Percentiles rank a stretch among this genome's conserved stretches.
These are phyloP conservation scores for Heliconius hewitsoni DNA, from an alignment of 1,140 invertebrate species.

Conservation along the genomic window DNA sequence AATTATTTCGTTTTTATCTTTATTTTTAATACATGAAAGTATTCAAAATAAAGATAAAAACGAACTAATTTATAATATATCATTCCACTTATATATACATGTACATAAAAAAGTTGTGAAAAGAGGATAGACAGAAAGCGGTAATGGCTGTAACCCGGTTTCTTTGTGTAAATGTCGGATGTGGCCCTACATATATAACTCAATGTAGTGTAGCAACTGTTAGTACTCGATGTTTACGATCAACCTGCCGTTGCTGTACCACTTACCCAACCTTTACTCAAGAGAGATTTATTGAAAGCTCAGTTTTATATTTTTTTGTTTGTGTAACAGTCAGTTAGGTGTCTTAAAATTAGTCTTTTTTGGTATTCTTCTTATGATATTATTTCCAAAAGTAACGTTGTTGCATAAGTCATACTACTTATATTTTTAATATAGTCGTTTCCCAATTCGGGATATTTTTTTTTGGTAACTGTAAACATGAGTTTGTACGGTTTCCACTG, in stretches of 20 bases:
- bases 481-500: too few relatives aligned
- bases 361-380: too few relatives aligned
- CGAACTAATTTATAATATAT: not conserved
- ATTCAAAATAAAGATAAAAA: not conserved
- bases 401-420: not conserved
- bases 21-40: too few relatives aligned
- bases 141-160: constrained; percentile 29
- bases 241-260: constrained; percentile 14
- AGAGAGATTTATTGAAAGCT: constrained; percentile 19
- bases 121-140: constrained; percentile 24
- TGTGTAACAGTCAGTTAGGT: not conserved
- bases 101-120: not conserved
- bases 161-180: constrained; percentile 32
- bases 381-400: not conserved
- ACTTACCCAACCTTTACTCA: constrained; percentile 11
- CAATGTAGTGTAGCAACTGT: constrained; percentile 25
- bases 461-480: too few relatives aligned
- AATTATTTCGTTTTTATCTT: too few relatives aligned
- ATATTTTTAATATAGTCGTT: too few relatives aligned
- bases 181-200: constrained; percentile 24
- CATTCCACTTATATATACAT: not conserved
- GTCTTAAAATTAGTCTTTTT: too few relatives aligned
- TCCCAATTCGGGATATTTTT: too few relatives aligned
- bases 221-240: constrained; percentile 26
- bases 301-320: not conserved